These are phyloP conservation scores for Eospalax fontanierii DNA, from an alignment of 2,797 vertebrate genomes.

Conservation along the genomic window DNA sequence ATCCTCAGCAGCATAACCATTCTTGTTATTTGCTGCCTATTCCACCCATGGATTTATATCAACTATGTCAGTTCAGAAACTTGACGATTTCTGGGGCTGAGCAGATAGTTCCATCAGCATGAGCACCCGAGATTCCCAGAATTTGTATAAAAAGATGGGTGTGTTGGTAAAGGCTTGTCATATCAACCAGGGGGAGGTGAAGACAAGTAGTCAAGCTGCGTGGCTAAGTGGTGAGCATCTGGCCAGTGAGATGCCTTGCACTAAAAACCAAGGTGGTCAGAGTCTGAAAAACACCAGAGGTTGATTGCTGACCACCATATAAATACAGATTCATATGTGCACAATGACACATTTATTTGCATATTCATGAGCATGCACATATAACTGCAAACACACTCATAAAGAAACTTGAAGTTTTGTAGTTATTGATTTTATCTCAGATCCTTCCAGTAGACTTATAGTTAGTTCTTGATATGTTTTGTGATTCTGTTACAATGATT, in stretches of 20 bases:
- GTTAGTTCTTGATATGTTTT: conserved; percentile 2
- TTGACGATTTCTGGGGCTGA: background rate
- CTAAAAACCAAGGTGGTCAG: background rate
- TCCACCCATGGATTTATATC: background rate
- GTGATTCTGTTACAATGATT: background rate
- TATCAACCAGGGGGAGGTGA: background rate
- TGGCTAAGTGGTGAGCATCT: background rate
- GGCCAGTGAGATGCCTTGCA: background rate
- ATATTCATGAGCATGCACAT: background rate
- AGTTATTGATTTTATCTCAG: conserved; percentile 18
- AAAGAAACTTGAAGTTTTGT: background rate
- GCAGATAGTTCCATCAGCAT: background rate
- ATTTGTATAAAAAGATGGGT: background rate
- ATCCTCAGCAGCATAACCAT: background rate
- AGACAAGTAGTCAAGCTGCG: too few relatives aligned
- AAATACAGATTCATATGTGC: background rate
- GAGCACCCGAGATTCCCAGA: background rate
- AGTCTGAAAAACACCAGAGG: background rate
- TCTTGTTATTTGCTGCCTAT: background rate
- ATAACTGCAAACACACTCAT: background rate
- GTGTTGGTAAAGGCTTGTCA: background rate
- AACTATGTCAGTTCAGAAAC: background rate
- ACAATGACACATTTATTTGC: background rate
- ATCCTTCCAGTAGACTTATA: conserved; percentile 5
- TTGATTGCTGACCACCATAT: too few relatives aligned